These are phyloP conservation scores for Bicyclus anynana DNA, from an alignment of 1,140 invertebrate genomes.

Conservation along the genomic window DNA sequence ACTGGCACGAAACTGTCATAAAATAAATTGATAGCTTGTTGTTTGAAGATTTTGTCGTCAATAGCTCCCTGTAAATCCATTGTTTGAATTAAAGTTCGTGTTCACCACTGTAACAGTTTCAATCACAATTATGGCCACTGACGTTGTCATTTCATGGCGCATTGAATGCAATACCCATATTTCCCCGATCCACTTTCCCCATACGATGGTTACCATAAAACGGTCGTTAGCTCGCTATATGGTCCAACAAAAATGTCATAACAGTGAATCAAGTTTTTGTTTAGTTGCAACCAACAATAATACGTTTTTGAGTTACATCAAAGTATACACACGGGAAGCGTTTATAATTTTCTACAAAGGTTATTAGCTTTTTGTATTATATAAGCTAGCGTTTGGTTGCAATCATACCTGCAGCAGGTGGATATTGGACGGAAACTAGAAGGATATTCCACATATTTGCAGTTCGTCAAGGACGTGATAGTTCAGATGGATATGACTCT, in stretches of 20 bases:
- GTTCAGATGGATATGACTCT: no score
- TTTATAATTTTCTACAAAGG: no score
- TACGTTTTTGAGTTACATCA: neutral
- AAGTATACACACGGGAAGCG: no score
- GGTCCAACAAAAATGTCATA: constrained; percentile 22
- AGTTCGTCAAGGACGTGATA: no score
- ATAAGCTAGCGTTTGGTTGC: no score
- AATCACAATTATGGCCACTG: constrained; percentile 6
- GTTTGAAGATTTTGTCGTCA: no score
- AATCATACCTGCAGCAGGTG: no score
- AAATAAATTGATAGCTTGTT: no score
- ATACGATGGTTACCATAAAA: constrained; percentile 20
- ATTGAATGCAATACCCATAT: constrained; percentile 18
- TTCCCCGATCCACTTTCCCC: constrained; percentile 8
- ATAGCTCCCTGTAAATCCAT: neutral
- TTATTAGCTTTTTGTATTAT: no score
- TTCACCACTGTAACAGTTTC: neutral
- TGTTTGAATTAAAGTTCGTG: neutral
- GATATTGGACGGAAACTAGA: no score
- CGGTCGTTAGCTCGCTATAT: constrained; percentile 20
- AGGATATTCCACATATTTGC: no score
- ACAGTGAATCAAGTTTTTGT: constrained; percentile 15
- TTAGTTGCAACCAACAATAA: constrained; percentile 11
- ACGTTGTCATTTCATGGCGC: constrained; percentile 13
- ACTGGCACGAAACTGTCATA: no score